Evolutionary conservation across 2,888 invertebrate genomes (phyloP).

Genomic region (Phaonia tiefii): DNA sequence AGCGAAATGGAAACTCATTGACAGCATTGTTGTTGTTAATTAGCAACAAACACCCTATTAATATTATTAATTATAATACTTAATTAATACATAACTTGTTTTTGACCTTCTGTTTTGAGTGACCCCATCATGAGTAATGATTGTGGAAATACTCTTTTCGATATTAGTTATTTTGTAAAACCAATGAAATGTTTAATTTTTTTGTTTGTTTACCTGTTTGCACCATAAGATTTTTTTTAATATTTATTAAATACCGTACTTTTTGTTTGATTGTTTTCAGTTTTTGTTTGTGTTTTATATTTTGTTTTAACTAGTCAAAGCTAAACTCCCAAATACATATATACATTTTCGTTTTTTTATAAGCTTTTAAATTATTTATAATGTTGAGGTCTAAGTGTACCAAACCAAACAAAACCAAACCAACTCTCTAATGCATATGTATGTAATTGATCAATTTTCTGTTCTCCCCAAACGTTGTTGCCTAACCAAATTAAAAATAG

Average conservation of each 20-base stretch:
- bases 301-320: slow-evolving; percentile 66
- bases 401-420: slow-evolving; percentile 45
- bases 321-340: slow-evolving; percentile 65
- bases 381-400: slow-evolving; percentile 64
- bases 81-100: neutral
- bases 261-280: too few species aligned
- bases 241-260: slow-evolving; percentile 8
- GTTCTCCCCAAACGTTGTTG: slow-evolving; percentile 34
- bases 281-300: slow-evolving; percentile 39
- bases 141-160: slow-evolving; percentile 19
- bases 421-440: too few species aligned
- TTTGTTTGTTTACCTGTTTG: slow-evolving; percentile 47
- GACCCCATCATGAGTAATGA: neutral
- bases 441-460: slow-evolving; percentile 12
- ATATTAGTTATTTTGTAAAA: slow-evolving; percentile 49
- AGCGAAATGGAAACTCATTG: neutral
- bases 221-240: slow-evolving; percentile 41
- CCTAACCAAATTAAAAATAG: slow-evolving; percentile 17
- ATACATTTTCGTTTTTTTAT: slow-evolving; percentile 44
- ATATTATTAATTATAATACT: neutral
- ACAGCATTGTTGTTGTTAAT: neutral
- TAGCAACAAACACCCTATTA: neutral
- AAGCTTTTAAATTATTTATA: slow-evolving; percentile 56
- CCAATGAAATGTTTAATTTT: slow-evolving; percentile 30
- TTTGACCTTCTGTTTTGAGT: slow-evolving; percentile 23